Percentiles rank a stretch among this genome's conserved stretches.
Conservation (phyloP, 2,797 vertebrate genomes). For the Sebastes wilsoni region DNA sequence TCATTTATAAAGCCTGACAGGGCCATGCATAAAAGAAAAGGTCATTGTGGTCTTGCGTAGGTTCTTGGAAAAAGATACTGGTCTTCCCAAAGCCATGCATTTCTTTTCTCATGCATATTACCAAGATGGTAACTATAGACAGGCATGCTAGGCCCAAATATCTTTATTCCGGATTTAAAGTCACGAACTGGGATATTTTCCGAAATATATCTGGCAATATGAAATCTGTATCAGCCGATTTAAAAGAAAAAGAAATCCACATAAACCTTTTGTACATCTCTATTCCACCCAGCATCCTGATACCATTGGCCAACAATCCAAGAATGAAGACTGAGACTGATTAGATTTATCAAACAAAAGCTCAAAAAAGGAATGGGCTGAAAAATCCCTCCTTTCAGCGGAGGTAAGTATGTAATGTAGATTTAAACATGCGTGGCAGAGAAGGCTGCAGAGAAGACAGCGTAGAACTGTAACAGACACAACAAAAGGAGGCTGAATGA, state of each 20-base stretch:
- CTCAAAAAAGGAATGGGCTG: neutral
- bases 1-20: slow-evolving; percentile 66
- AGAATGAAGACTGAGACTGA: slow-evolving; percentile 26
- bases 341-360: slow-evolving; percentile 17
- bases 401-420: slow-evolving; percentile 29
- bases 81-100: slow-evolving; percentile 1
- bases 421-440: slow-evolving; percentile 36
- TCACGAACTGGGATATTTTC: neutral
- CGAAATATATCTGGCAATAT: neutral
- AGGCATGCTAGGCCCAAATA: neutral
- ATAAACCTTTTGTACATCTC: neutral
- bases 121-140: neutral
- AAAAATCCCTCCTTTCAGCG: slow-evolving; percentile 22
- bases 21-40: slow-evolving; percentile 63
- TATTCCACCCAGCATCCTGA: neutral
- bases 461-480: slow-evolving; percentile 21
- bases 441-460: slow-evolving; percentile 5
- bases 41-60: slow-evolving; percentile 41
- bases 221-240: neutral
- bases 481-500: slow-evolving; percentile 24
- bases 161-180: neutral
- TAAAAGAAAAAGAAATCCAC: neutral
- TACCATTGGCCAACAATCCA: neutral
- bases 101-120: slow-evolving; percentile 54
- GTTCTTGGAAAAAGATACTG: slow-evolving; percentile 58